phyloP scores from a whole-genome alignment of 2,888 invertebrate genomes.

The Heterodera filipjevi region DNA sequence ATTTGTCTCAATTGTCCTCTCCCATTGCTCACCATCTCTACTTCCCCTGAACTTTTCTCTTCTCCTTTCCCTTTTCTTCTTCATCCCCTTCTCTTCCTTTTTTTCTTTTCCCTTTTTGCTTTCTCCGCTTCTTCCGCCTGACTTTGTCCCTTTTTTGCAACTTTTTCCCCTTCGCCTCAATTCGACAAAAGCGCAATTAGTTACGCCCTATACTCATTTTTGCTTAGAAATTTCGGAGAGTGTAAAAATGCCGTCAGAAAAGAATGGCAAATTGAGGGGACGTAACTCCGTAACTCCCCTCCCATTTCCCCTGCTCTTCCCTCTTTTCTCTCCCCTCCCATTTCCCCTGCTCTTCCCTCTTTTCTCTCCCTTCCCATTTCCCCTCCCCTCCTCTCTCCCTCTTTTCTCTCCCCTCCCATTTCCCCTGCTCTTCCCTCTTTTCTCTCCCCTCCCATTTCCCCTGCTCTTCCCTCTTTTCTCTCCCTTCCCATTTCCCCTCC shows the following conservation, averaged over 20 bases:
- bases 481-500: too few species aligned
- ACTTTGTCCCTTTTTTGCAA: neutral
- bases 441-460: neutral
- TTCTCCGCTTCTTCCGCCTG: neutral
- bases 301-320: too few species aligned
- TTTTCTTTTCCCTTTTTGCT: neutral
- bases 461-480: neutral
- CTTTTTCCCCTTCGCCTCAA: neutral
- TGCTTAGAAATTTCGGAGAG: neutral
- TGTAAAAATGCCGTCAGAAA: neutral
- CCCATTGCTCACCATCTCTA: neutral
- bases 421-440: too few species aligned
- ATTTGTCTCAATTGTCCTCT: conserved; percentile 6
- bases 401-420: too few species aligned
- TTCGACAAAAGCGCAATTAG: neutral
- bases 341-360: neutral
- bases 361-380: neutral
- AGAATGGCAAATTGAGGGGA: neutral
- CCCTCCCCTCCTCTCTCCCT: too few species aligned
- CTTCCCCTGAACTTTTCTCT: neutral
- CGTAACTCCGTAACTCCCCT: too few species aligned
- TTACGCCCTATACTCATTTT: neutral
- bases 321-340: too few species aligned
- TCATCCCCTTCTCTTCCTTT: neutral
- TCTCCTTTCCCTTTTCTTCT: neutral